These are phyloP conservation scores for Onchidella celtica DNA, from an alignment of 2,888 invertebrate genomes.

Conservation along the genomic window DNA sequence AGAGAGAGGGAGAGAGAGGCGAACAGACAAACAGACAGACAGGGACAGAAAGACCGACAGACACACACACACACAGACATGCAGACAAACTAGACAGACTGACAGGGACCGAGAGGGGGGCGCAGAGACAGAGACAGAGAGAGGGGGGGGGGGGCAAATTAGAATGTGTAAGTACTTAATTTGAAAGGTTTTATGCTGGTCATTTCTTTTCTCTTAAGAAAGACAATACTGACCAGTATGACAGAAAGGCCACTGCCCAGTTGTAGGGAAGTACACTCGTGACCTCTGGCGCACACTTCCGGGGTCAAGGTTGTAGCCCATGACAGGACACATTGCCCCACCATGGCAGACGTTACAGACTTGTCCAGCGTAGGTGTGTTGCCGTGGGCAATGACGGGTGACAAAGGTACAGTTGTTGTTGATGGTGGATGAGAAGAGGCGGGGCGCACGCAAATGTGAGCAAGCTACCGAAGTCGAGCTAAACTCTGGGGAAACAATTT, in stretches of 20 bases:
- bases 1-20: conserved; percentile 2
- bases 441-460: conserved; percentile 31
- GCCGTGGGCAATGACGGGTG: conserved; percentile 1
- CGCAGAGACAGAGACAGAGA: background rate
- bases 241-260: too few relatives aligned
- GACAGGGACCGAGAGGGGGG: background rate
- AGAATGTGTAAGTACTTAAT: background rate
- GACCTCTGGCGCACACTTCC: background rate
- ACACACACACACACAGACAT: conserved; percentile 28
- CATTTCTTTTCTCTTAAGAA: too few relatives aligned
- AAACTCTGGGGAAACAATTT: background rate
- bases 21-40: conserved; percentile 19
- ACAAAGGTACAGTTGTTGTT: conserved; percentile 26
- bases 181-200: too few relatives aligned
- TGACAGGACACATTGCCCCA: conserved; percentile 25
- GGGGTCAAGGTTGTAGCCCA: conserved; percentile 35
- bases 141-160: background rate
- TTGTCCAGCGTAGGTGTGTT: too few relatives aligned
- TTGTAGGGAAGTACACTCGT: background rate
- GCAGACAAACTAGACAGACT: background rate
- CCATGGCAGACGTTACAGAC: too few relatives aligned
- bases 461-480: conserved; percentile 25
- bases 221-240: too few relatives aligned
- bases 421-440: conserved; percentile 37
- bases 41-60: conserved; percentile 14